A percentile compares a stretch with the other conserved stretches of the same genome.
Conservation (phyloP, 2,113 vertebrate species). For the Tachysurus vachellii region DNA sequence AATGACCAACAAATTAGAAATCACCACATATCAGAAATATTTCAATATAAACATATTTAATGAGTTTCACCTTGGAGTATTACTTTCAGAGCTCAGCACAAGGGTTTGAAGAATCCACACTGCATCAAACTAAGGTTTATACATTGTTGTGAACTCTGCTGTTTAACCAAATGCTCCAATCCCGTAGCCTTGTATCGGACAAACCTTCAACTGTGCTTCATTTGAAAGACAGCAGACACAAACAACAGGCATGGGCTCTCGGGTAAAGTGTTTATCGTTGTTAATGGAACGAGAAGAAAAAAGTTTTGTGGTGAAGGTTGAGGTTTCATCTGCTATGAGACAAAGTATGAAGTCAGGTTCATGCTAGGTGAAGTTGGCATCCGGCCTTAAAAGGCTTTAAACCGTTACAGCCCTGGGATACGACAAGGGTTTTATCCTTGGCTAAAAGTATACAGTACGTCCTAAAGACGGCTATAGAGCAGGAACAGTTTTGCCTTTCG, state of each 20-base stretch:
- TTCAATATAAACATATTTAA: not conserved
- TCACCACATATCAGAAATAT: not conserved
- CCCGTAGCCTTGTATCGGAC: not conserved
- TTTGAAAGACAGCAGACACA: conserved; percentile 29
- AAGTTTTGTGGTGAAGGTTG: conserved; percentile 42
- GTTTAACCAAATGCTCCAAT: not conserved
- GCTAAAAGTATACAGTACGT: not conserved
- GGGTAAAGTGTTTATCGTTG: conserved; percentile 58
- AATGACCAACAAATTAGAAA: not conserved
- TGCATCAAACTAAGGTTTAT: not conserved
- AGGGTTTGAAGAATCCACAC: not conserved
- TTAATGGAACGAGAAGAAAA: conserved; percentile 59
- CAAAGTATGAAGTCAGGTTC: conserved; percentile 54
- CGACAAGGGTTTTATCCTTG: not conserved
- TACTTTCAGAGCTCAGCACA: not conserved
- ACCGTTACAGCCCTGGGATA: not conserved
- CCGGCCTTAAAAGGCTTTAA: conserved; percentile 52
- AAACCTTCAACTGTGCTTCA: not conserved
- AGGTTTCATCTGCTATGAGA: conserved; percentile 47
- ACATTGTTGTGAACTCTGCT: conserved; percentile 8
- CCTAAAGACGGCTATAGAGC: not conserved
- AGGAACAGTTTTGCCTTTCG: not conserved
- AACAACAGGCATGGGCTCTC: conserved; percentile 39
- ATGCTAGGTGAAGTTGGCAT: conserved; percentile 69
- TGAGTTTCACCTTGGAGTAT: not conserved